A percentile compares a stretch with the other conserved stretches of the same genome.
These are phyloP conservation scores for Plotosus lineatus DNA, from an alignment of 2,113 vertebrate species.

Conservation along the genomic window DNA sequence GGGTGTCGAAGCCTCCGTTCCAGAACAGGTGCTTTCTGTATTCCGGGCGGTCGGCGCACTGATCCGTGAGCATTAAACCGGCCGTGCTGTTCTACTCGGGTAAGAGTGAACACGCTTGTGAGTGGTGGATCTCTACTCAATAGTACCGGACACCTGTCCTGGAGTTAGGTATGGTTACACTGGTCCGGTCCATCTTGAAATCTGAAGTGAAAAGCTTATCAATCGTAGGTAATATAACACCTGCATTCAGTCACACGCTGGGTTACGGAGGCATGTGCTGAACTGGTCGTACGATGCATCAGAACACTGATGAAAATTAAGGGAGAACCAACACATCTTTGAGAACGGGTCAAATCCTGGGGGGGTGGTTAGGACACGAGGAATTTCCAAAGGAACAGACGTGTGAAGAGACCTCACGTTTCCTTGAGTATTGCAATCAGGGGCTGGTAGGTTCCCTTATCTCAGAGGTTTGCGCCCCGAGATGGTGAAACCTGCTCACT, in stretches of 20 bases:
- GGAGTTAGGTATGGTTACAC: not conserved
- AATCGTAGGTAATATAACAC: not conserved
- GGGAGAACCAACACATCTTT: too few species aligned
- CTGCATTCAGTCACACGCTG: not conserved
- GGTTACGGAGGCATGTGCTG: not conserved
- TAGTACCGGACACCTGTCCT: constrained; percentile 22
- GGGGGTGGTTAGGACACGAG: too few species aligned
- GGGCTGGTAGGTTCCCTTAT: too few species aligned
- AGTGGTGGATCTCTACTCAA: not conserved
- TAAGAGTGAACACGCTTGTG: not conserved
- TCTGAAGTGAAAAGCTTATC: not conserved
- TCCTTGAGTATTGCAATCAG: too few species aligned
- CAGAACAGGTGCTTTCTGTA: too few species aligned
- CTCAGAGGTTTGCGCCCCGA: too few species aligned
- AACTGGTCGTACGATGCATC: not conserved
- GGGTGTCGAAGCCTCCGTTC: not conserved
- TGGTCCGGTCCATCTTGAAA: not conserved
- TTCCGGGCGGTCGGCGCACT: too few species aligned
- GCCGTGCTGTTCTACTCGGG: not conserved
- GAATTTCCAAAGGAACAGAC: too few species aligned
- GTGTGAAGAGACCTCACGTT: too few species aligned
- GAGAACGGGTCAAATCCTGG: too few species aligned
- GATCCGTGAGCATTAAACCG: not conserved
- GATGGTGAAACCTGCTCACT: too few species aligned
- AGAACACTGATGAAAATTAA: not conserved